These are phyloP conservation scores for Lophotis ruficrista DNA, from an alignment of 2,113 vertebrate species.

Conservation along the genomic window DNA sequence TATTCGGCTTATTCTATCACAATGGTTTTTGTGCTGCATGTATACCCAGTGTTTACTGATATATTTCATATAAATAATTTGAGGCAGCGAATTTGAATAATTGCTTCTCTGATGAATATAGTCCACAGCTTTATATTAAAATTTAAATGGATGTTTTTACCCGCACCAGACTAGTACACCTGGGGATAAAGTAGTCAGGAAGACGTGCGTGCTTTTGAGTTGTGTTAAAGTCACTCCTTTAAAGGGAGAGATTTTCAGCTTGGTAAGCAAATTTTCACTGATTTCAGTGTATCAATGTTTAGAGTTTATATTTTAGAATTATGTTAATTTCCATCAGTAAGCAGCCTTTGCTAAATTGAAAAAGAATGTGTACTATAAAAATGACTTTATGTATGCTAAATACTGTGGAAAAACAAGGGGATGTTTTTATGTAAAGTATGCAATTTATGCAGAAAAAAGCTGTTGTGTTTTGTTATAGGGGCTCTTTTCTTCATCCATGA, in stretches of 20 bases:
- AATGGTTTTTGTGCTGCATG: background rate
- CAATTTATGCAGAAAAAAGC: background rate
- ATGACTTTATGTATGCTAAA: background rate
- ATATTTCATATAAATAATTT: background rate
- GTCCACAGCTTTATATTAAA: slow-evolving; percentile 3
- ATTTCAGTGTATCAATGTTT: background rate
- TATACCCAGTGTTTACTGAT: background rate
- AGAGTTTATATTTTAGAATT: background rate
- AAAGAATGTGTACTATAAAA: background rate
- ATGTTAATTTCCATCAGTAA: background rate
- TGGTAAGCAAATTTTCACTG: background rate
- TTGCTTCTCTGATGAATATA: slow-evolving; percentile 23
- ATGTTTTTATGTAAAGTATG: background rate
- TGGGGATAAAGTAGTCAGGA: background rate
- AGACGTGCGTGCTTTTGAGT: background rate
- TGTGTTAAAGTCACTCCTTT: background rate
- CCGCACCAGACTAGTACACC: background rate
- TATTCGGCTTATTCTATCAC: background rate
- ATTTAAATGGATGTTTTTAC: slow-evolving; percentile 1
- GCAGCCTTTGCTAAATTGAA: background rate
- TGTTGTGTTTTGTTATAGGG: background rate
- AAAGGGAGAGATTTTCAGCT: background rate
- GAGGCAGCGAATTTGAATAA: background rate
- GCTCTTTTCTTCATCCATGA: background rate
- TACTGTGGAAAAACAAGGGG: background rate